A percentile compares a stretch with the other conserved stretches of the same genome.
Conservation (phyloP, 2,888 invertebrate genomes). For the Actias luna region DNA sequence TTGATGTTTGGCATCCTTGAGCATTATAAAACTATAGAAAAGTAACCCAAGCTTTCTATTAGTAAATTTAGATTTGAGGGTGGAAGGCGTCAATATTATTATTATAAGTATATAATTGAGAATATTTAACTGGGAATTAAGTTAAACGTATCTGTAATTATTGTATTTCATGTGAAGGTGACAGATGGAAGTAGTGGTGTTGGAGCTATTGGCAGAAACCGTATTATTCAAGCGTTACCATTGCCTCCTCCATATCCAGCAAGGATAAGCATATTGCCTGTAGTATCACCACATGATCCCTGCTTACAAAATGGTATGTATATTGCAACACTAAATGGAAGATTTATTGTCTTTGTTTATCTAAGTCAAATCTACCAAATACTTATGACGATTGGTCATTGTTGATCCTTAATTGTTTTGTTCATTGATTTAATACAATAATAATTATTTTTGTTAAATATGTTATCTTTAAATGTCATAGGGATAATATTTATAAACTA, state of each 20-base stretch:
- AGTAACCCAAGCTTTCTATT: background rate
- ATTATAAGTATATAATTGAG: too few relatives aligned
- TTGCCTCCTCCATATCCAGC: slow-evolving; percentile 91
- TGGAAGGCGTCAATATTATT: too few relatives aligned
- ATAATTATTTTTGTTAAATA: background rate
- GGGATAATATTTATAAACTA: background rate
- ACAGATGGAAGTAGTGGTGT: slow-evolving; percentile 75
- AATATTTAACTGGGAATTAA: too few relatives aligned
- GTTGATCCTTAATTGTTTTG: background rate
- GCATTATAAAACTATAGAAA: background rate
- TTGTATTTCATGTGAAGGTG: slow-evolving; percentile 41
- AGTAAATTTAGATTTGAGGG: too few relatives aligned
- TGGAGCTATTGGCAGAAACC: slow-evolving; percentile 63
- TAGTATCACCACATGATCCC: slow-evolving; percentile 84
- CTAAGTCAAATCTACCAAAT: background rate
- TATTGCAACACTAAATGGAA: background rate
- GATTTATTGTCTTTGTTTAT: background rate
- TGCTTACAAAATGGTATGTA: slow-evolving; percentile 67
- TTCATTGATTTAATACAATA: background rate
- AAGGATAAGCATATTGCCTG: slow-evolving; percentile 88
- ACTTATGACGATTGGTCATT: background rate
- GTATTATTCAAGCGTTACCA: slow-evolving; percentile 81
- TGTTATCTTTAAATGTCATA: background rate
- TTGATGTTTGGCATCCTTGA: background rate
- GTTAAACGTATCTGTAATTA: background rate